phyloP scores from a whole-genome alignment of 2,113 vertebrate genomes.

The Corythornis madagascariensis region DNA sequence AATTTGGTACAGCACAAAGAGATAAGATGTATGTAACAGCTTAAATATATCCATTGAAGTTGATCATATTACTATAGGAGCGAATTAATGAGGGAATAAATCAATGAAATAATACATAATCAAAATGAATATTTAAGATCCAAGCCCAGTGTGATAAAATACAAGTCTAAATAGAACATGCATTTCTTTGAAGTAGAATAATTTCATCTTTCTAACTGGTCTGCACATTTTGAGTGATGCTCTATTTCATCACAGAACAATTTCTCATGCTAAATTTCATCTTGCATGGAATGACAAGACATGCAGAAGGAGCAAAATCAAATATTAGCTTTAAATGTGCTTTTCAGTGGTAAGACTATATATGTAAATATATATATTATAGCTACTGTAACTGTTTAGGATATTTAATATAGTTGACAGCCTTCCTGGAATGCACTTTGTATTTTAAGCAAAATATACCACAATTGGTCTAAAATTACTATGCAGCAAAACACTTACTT shows the following conservation, averaged over 20 bases:
- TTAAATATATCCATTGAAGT: conserved; percentile 59
- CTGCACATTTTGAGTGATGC: conserved; percentile 2
- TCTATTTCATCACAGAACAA: conserved; percentile 31
- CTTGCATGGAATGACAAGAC: neutral
- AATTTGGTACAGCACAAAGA: conserved; percentile 42
- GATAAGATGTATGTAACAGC: conserved; percentile 50
- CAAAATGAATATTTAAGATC: conserved; percentile 65
- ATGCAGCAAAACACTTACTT: neutral
- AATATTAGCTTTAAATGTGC: conserved; percentile 28
- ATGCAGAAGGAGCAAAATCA: conserved; percentile 21
- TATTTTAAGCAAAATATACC: neutral
- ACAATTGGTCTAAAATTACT: neutral
- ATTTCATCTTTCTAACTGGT: conserved; percentile 44
- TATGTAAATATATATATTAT: neutral
- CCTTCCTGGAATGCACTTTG: neutral
- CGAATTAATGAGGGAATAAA: conserved; percentile 62
- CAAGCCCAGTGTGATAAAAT: conserved; percentile 54
- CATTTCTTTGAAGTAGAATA: conserved; percentile 57
- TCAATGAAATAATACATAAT: conserved; percentile 60
- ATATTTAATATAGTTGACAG: conserved; percentile 11
- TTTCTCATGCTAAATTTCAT: conserved; percentile 50
- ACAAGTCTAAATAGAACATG: conserved; percentile 56
- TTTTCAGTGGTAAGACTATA: neutral
- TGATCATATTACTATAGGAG: conserved; percentile 49
- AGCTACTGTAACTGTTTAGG: neutral